Evolutionary conservation across 53 echinoderm and acorn worm genomes (phyloP).

Genomic region (Paracentrotus lividus): DNA sequence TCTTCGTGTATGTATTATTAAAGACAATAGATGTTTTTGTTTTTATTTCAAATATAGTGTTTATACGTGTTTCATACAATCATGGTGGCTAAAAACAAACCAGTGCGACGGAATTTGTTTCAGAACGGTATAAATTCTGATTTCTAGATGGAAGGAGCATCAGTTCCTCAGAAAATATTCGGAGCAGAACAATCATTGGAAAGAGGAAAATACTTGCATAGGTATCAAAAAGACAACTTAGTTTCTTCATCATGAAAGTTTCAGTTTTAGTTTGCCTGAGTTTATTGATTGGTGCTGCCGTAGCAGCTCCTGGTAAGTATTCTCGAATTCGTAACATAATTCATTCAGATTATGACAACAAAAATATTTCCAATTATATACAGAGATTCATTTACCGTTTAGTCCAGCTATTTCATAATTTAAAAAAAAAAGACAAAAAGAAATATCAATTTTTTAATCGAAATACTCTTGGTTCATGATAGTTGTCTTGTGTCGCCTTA

Average conservation of each 20-base stretch:
- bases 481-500: too few species aligned
- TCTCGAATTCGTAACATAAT: neutral
- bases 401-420: too few species aligned
- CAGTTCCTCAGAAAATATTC: constrained; percentile 19
- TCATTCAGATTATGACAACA: too few species aligned
- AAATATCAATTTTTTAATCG: too few species aligned
- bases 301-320: constrained; percentile 50
- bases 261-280: neutral
- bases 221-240: neutral
- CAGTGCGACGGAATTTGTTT: neutral
- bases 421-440: too few species aligned
- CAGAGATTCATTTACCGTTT: too few species aligned
- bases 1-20: neutral
- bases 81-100: too few species aligned
- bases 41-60: too few species aligned
- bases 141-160: neutral
- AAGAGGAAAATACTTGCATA: neutral
- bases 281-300: neutral
- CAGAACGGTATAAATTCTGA: constrained; percentile 24
- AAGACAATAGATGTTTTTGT: neutral
- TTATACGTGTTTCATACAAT: too few species aligned
- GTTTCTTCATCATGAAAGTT: neutral
- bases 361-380: too few species aligned
- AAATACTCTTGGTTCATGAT: too few species aligned
- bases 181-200: neutral